These are phyloP conservation scores for Carterocephalus palaemon DNA, from an alignment of 2,888 invertebrate species.

Conservation along the genomic window DNA sequence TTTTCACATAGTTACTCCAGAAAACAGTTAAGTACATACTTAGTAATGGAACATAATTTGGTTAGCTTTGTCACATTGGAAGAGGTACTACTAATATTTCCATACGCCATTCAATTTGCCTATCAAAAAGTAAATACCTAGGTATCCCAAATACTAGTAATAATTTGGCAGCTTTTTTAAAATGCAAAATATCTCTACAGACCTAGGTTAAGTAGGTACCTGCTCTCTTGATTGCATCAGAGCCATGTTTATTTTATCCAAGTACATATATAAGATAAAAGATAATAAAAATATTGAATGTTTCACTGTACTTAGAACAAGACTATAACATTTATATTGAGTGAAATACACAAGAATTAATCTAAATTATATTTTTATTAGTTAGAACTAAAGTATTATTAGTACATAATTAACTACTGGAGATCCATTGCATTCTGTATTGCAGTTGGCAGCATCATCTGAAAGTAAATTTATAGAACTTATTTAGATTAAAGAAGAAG, in stretches of 20 bases:
- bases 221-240: constrained; percentile 36
- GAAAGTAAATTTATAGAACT: constrained; percentile 34
- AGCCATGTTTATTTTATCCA: constrained; percentile 26
- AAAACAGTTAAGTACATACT: too few relatives aligned
- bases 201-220: too few relatives aligned
- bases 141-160: too few relatives aligned
- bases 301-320: constrained; percentile 46
- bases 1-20: neutral
- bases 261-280: constrained; percentile 6
- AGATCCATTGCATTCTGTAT: constrained; percentile 64
- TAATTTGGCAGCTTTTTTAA: constrained; percentile 1
- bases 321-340: constrained; percentile 42
- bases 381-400: constrained; percentile 58
- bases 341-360: constrained; percentile 27
- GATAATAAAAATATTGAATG: constrained; percentile 25
- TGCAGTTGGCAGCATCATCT: constrained; percentile 47
- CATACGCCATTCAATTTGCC: too few relatives aligned
- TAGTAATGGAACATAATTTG: neutral
- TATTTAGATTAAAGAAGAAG: neutral
- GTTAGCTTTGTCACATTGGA: too few relatives aligned
- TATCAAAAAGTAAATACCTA: too few relatives aligned
- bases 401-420: constrained; percentile 56
- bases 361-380: constrained; percentile 52
- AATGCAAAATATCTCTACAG: constrained; percentile 9
- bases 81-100: too few relatives aligned